A percentile compares a stretch with the other conserved stretches of the same genome.
Evolutionary conservation across 2,113 vertebrate species (phyloP).

Genomic region (Dipodomys merriami): DNA sequence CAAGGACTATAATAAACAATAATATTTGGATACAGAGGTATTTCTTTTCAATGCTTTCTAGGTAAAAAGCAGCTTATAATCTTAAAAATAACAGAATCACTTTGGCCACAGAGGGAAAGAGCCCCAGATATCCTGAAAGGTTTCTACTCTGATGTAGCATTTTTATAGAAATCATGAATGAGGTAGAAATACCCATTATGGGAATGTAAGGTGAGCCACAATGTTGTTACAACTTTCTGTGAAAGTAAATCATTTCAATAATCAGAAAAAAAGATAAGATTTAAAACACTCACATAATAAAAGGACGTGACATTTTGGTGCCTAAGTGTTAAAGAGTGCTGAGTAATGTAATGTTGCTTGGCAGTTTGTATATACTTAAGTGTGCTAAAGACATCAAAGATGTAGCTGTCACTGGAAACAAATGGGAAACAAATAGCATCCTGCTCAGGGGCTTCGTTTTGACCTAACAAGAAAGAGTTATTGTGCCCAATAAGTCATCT

Average conservation of each 20-base stretch:
- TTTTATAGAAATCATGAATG: background rate
- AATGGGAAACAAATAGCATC: background rate
- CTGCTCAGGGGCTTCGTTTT: background rate
- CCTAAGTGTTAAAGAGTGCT: background rate
- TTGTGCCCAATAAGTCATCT: slow-evolving; percentile 5
- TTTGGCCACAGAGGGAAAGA: background rate
- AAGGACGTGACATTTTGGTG: background rate
- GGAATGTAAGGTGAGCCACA: no score
- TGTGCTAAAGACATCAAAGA: background rate
- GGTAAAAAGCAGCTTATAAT: background rate
- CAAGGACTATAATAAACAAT: background rate
- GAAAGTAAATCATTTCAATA: slow-evolving; percentile 14
- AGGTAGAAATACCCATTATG: background rate
- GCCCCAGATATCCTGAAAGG: background rate
- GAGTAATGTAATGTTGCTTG: background rate
- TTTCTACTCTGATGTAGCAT: background rate
- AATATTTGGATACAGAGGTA: slow-evolving; percentile 22
- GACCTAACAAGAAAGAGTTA: background rate
- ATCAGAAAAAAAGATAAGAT: background rate
- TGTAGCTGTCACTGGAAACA: background rate
- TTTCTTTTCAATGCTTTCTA: slow-evolving; percentile 36
- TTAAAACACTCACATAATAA: background rate
- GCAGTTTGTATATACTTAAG: background rate
- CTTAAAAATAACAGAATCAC: slow-evolving; percentile 33
- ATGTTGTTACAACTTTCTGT: background rate